phyloP scores from a whole-genome alignment of 2,888 invertebrate genomes.

The Hyalella azteca region DNA sequence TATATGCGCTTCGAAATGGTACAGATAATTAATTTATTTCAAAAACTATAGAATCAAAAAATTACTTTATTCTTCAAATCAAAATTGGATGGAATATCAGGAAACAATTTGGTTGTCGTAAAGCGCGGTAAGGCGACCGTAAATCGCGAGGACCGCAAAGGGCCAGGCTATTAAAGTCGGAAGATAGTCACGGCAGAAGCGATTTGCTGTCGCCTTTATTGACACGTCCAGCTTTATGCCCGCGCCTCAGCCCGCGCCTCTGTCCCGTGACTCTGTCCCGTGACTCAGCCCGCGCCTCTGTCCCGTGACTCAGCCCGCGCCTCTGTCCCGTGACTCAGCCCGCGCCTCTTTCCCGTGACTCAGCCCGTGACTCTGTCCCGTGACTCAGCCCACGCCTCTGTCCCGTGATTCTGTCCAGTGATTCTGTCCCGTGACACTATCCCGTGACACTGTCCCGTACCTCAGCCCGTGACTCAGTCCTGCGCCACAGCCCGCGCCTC shows the following conservation, averaged over 20 bases:
- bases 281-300: not conserved
- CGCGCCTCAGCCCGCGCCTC: not conserved
- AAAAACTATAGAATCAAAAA: not conserved
- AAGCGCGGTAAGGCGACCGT: not conserved
- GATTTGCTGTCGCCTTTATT: slow-evolving; percentile 6
- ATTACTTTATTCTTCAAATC: not conserved
- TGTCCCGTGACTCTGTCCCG: not conserved
- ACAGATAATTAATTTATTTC: not conserved
- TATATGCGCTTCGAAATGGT: not conserved
- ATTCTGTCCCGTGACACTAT: not conserved
- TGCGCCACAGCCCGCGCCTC: not conserved
- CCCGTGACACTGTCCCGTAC: not conserved
- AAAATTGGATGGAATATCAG: slow-evolving; percentile 5
- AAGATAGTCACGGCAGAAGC: slow-evolving; percentile 1
- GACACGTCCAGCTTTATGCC: not conserved
- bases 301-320: not conserved
- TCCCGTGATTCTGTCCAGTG: not conserved
- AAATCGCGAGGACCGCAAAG: not conserved
- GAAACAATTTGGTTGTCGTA: slow-evolving; percentile 13
- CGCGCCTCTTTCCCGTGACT: not conserved
- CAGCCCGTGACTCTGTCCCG: not conserved
- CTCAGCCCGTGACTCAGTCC: not conserved
- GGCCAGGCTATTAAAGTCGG: slow-evolving; percentile 2
- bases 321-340: not conserved
- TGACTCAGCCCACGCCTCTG: not conserved